These are phyloP conservation scores for Marcusenius ussheri DNA, from an alignment of 2,113 vertebrate species.

Conservation along the genomic window DNA sequence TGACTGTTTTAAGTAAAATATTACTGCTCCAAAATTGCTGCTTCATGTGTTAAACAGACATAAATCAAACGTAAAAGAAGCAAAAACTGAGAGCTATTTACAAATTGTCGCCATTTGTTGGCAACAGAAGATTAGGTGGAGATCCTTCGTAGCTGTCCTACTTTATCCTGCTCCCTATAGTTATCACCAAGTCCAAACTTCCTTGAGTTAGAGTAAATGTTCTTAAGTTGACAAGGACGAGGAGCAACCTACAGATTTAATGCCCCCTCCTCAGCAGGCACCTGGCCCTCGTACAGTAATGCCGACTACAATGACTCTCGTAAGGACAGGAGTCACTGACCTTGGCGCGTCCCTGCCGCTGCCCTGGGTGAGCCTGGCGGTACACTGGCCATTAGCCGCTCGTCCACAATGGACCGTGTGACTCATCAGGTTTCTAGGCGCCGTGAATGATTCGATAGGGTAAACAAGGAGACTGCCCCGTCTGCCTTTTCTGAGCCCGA, in stretches of 20 bases:
- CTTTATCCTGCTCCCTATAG: neutral
- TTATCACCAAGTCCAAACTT: neutral
- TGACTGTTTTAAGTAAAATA: too few species aligned
- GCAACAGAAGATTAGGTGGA: neutral
- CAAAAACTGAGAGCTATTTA: neutral
- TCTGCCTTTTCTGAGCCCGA: neutral
- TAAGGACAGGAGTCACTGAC: neutral
- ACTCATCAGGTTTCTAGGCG: neutral
- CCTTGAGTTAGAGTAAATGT: neutral
- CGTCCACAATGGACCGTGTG: neutral
- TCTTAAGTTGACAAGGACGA: neutral
- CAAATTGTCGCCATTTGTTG: neutral
- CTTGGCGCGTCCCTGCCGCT: neutral
- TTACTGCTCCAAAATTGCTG: neutral
- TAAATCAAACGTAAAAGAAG: neutral
- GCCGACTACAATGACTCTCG: neutral
- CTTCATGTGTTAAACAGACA: neutral
- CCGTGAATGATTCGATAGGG: neutral
- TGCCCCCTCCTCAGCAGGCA: neutral
- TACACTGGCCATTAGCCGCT: neutral
- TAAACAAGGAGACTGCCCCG: neutral
- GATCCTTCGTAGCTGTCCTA: neutral
- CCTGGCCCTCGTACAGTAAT: neutral
- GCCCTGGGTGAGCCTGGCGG: neutral
- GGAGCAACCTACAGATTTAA: neutral